Base-by-base conservation (phyloP, 37 sponge, comb jelly and placozoan genomes). In the Aphrocallistes beatrix region DNA sequence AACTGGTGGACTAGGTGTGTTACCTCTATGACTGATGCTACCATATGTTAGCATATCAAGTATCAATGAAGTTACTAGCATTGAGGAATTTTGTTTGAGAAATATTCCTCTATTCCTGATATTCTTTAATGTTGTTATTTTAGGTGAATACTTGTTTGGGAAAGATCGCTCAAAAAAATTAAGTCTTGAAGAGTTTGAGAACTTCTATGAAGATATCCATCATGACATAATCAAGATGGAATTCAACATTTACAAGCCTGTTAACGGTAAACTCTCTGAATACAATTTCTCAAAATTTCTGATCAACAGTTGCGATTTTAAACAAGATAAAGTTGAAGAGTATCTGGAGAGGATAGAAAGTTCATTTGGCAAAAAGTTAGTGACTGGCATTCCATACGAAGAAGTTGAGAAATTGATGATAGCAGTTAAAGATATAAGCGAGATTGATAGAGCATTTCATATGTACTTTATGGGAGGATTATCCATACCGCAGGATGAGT, bases 251-350 rank as follows among this genome's bases (percentile, higher is more conserved):
- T 60, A 60, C 34, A 60, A 60, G 8, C 75, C 75, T 60, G 34
- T 28, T 1, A 13, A 60, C 3, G 75, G 75, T 19, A 60, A 60
- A 60, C n/a, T 60, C 1, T 19, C 75, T 3, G 75, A 60, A 60
- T 60, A 60, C 21, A 60, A 60, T 32, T 60, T 60, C 75, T 19
- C 75, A 30, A 60, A 60, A 60, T 60, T 60, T 60, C 25, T 60
- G 28, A 60, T 60, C 10, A 60, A 60, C 75, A 60, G 75, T 60
- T 60, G 75, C 21, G 75, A 60, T 60, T 60, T 60, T 60, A 60
- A 60, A 30, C 75, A 60, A 60, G 75, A 60, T 13, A 60, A 60
- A 60, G 75, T 60, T 13, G 75, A 60, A 28, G 34, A 60, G n/a
- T 60, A 60, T 60, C 75, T 60, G 1, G 21, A 60, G 21, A 3